phyloP scores from a whole-genome alignment of 1,140 invertebrate genomes.

The Apis laboriosa region DNA sequence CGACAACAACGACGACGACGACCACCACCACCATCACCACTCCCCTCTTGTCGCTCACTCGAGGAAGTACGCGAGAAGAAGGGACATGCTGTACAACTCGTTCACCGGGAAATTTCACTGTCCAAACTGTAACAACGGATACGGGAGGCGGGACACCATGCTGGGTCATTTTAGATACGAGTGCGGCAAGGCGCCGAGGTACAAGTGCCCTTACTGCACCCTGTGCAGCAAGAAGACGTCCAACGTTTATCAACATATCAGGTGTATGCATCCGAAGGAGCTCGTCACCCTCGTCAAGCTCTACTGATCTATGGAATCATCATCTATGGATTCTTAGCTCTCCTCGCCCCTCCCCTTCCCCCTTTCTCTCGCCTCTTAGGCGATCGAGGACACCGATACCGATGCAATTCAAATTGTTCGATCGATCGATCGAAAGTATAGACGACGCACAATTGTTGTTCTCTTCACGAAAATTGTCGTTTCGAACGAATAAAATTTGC shows the following conservation, averaged over 20 bases:
- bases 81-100: conserved; percentile 70
- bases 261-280: conserved; percentile 73
- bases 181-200: conserved; percentile 83
- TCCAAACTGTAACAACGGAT: conserved; percentile 78
- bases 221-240: conserved; percentile 77
- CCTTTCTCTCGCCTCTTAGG: no score
- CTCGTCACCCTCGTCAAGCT: conserved; percentile 73
- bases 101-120: conserved; percentile 78
- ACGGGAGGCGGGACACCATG: conserved; percentile 77
- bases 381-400: no score
- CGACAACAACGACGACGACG: no score
- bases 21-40: no score
- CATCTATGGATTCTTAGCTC: no score
- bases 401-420: neutral
- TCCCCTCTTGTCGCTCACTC: conserved; percentile 9
- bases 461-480: neutral
- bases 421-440: neutral
- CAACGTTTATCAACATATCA: conserved; percentile 78
- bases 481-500: conserved; percentile 14
- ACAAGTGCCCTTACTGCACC: conserved; percentile 82
- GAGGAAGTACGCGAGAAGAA: conserved; percentile 61
- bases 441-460: neutral
- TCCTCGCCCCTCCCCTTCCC: no score
- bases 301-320: conserved; percentile 60
- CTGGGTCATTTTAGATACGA: conserved; percentile 80